Percentiles rank a stretch among this genome's conserved stretches.
Conservation (phyloP, 2,113 vertebrate species). For the Gopherus evgoodei region DNA sequence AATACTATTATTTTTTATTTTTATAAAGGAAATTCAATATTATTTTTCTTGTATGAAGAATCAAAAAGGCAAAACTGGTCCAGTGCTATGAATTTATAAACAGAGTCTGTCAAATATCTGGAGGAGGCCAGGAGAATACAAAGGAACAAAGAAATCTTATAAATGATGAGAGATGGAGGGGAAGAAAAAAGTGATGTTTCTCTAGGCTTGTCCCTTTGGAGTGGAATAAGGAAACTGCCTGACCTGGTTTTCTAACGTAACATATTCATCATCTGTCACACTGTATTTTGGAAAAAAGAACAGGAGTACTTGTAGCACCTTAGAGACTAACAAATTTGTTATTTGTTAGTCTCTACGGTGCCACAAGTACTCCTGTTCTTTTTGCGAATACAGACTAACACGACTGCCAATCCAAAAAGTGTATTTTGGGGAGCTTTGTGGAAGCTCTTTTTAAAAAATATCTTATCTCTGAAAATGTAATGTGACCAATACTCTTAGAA, state of each 20-base stretch:
- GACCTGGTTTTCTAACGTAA: neutral
- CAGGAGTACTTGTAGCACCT: too few species aligned
- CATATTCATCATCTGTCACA: neutral
- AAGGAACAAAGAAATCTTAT: neutral
- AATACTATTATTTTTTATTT: neutral
- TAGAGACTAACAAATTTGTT: too few species aligned
- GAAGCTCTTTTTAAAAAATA: rapidly evolving
- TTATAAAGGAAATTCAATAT: neutral
- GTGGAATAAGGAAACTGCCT: neutral
- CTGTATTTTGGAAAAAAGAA: neutral
- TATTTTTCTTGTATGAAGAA: neutral
- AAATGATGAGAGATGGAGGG: neutral
- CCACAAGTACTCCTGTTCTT: too few species aligned
- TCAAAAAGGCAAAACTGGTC: neutral
- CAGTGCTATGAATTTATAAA: neutral
- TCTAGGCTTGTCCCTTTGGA: neutral
- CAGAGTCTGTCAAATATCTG: neutral
- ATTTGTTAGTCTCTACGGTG: too few species aligned
- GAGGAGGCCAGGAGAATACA: neutral
- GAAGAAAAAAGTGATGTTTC: neutral
- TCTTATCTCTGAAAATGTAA: neutral
- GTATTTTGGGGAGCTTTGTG: neutral
- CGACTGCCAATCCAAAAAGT: too few species aligned
- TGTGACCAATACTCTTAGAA: neutral
- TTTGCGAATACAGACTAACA: too few species aligned